Conservation (phyloP, 2,797 vertebrate genomes). For the Acridotheres tristis region DNA sequence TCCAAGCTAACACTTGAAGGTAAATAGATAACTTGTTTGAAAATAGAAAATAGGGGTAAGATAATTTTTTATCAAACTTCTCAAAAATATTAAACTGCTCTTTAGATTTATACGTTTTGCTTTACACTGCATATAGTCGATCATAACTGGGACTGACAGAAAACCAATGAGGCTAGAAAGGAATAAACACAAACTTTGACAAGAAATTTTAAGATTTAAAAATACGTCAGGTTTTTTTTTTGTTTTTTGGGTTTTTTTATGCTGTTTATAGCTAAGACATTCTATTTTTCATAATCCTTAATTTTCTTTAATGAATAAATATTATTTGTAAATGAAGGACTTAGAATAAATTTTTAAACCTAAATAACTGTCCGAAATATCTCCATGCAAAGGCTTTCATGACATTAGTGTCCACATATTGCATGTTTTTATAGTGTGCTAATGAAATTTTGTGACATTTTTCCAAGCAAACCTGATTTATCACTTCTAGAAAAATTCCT, state of each 20-base stretch:
- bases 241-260: background rate
- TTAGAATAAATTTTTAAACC: background rate
- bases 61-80: background rate
- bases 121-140: background rate
- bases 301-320: background rate
- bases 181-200: background rate
- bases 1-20: background rate
- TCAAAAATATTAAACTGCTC: background rate
- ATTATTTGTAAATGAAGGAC: background rate
- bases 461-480: background rate
- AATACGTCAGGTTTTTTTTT: rapidly evolving
- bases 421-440: background rate
- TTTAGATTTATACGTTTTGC: background rate
- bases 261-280: background rate
- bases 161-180: background rate
- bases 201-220: background rate
- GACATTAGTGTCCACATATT: background rate
- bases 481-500: background rate
- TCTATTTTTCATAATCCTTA: background rate
- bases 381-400: background rate
- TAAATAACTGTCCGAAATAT: background rate
- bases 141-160: background rate
- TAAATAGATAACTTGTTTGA: background rate
- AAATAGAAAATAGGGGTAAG: background rate
- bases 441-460: background rate